Conservation (phyloP, 2,888 invertebrate genomes). For the Nesidiocoris tenuis region DNA sequence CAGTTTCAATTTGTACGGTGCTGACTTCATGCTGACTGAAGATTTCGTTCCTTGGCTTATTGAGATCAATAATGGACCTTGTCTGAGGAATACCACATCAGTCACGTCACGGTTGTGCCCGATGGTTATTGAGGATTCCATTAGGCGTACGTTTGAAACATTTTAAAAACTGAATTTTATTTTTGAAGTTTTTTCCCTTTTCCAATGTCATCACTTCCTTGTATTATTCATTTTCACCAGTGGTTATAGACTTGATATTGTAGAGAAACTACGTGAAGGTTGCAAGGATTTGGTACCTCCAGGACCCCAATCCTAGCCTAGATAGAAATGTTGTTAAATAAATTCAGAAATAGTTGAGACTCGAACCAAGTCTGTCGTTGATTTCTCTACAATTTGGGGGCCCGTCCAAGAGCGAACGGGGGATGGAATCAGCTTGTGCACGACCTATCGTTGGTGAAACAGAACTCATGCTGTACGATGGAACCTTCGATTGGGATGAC, state of each 20-base stretch:
- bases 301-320: no score
- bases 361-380: no score
- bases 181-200: background rate
- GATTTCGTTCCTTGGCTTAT: constrained; percentile 84
- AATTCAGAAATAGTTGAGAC: no score
- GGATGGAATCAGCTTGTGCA: no score
- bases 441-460: no score
- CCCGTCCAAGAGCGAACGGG: background rate
- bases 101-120: constrained; percentile 85
- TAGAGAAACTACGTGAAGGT: no score
- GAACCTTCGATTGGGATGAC: no score
- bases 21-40: constrained; percentile 91
- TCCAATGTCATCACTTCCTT: background rate
- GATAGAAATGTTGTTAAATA: no score
- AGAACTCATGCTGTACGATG: no score
- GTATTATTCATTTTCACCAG: background rate
- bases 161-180: background rate
- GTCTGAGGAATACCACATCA: constrained; percentile 85
- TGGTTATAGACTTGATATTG: background rate
- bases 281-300: no score
- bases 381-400: background rate
- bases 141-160: constrained; percentile 1
- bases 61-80: constrained; percentile 92
- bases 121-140: constrained; percentile 81
- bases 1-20: constrained; percentile 84